phyloP scores from a whole-genome alignment of 2,888 invertebrate species.

The Antheraea assamensis region DNA sequence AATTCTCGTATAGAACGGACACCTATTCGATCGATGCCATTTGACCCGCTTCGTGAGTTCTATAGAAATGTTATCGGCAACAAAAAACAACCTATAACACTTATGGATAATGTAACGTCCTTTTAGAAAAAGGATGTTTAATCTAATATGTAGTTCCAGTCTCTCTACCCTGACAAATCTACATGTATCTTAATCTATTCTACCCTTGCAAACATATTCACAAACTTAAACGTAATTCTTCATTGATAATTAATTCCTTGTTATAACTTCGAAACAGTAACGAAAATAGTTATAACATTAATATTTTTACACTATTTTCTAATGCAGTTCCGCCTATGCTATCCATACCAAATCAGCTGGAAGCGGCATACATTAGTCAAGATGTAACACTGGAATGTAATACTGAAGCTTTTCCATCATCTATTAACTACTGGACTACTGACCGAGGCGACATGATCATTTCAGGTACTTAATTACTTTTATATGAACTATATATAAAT shows the following conservation, averaged over 20 bases:
- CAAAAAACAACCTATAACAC: no score
- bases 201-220: no score
- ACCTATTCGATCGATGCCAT: background rate
- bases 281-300: background rate
- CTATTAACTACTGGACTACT: slow-evolving; percentile 97
- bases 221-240: background rate
- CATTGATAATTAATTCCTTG: background rate
- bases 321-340: slow-evolving; percentile 94
- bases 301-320: slow-evolving; percentile 16
- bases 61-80: no score
- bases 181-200: no score
- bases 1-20: background rate
- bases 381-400: slow-evolving; percentile 94
- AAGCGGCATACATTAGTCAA: slow-evolving; percentile 94
- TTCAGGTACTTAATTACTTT: slow-evolving; percentile 83
- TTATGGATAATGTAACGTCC: no score
- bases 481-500: background rate
- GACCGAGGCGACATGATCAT: slow-evolving; percentile 96
- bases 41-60: background rate
- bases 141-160: no score
- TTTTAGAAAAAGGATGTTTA: no score
- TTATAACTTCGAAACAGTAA: background rate
- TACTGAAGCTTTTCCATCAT: slow-evolving; percentile 95
- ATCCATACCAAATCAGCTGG: slow-evolving; percentile 95
- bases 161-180: no score